These are phyloP conservation scores for Nicator chloris DNA, from an alignment of 2,113 vertebrate genomes.

Conservation along the genomic window DNA sequence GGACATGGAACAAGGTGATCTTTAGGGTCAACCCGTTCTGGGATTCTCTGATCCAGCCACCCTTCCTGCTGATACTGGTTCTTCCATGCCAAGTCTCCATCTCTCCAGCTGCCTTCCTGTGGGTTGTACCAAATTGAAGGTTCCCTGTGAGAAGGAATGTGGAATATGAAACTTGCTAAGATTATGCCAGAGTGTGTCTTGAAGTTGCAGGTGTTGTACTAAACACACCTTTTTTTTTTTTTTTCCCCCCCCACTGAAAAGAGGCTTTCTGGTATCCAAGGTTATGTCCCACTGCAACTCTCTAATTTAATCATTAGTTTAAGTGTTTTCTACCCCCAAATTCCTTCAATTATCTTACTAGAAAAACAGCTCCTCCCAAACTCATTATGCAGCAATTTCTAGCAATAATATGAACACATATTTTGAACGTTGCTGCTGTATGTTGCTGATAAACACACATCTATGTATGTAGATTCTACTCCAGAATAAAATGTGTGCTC, in stretches of 20 bases:
- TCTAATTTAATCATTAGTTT: not conserved
- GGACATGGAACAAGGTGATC: accelerated
- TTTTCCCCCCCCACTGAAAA: not conserved
- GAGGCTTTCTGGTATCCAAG: not conserved
- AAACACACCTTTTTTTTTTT: not conserved
- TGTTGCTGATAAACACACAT: not conserved
- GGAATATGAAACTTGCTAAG: not conserved
- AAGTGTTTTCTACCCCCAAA: not conserved
- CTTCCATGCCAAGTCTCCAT: not conserved
- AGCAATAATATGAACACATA: not conserved
- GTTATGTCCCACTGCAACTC: not conserved
- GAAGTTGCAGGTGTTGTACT: not conserved
- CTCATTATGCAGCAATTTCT: not conserved
- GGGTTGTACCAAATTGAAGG: not conserved
- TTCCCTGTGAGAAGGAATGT: not conserved
- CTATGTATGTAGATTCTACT: not conserved
- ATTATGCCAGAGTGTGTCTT: not conserved
- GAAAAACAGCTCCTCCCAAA: not conserved
- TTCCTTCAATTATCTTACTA: not conserved
- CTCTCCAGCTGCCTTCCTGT: not conserved
- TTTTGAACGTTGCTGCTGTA: not conserved
- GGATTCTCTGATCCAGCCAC: not conserved
- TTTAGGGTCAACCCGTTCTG: not conserved
- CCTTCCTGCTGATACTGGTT: not conserved
- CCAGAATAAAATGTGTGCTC: not conserved